Conservation (phyloP, 1,140 invertebrate species). For the Dinothrombium tinctorium region DNA sequence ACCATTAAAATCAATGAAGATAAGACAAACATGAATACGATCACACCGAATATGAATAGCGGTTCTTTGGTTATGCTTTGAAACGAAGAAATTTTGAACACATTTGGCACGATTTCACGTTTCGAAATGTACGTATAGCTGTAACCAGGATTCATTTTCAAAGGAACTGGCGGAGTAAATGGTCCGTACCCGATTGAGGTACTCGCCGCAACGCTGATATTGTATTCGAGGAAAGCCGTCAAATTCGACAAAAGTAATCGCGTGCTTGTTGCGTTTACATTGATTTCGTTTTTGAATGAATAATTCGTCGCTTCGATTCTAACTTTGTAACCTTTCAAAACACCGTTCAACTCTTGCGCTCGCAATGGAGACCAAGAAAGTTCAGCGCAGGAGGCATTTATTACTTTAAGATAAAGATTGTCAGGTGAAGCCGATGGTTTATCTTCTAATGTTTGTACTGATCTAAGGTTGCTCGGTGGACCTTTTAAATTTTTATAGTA, state of each 20-base stretch:
- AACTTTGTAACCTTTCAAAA: background rate
- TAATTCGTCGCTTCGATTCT: background rate
- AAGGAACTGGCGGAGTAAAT: constrained; percentile 26
- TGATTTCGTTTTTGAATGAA: background rate
- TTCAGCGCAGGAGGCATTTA: background rate
- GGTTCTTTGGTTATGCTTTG: constrained; percentile 24
- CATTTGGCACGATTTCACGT: background rate
- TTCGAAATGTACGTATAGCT: background rate
- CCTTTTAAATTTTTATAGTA: constrained; percentile 63
- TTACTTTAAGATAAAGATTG: background rate
- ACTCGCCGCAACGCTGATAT: constrained; percentile 41
- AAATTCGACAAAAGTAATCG: constrained; percentile 36
- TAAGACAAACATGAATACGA: constrained; percentile 36
- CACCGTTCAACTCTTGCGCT: background rate
- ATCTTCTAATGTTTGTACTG: constrained; percentile 24
- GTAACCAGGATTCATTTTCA: constrained; percentile 14
- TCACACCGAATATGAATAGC: constrained; percentile 47
- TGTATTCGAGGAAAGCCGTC: constrained; percentile 38
- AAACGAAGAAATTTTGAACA: constrained; percentile 1
- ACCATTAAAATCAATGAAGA: constrained; percentile 33
- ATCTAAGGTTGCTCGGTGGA: constrained; percentile 31
- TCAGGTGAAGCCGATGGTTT: constrained; percentile 5
- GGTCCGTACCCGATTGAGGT: constrained; percentile 42
- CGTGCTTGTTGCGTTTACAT: background rate
- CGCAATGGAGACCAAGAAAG: background rate